phyloP scores from a whole-genome alignment of 2,888 invertebrate species.

The Drosophila ochracea region DNA sequence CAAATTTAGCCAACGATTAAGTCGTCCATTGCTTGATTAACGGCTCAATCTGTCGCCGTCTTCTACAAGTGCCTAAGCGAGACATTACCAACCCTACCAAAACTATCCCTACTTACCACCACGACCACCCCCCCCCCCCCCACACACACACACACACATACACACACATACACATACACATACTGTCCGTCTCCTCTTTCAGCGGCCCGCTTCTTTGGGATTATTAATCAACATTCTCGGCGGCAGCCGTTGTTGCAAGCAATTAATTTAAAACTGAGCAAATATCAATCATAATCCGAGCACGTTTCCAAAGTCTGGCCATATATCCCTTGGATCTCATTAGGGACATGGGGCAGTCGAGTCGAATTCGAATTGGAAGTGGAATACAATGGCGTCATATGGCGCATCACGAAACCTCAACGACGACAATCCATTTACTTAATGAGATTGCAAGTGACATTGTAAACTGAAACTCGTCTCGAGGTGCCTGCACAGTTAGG shows the following conservation, averaged over 20 bases:
- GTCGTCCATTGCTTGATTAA: slow-evolving; percentile 27
- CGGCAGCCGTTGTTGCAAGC: slow-evolving; percentile 44
- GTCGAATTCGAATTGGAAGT: slow-evolving; percentile 26
- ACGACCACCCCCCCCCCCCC: too few species aligned
- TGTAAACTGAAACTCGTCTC: slow-evolving; percentile 43
- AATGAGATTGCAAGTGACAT: slow-evolving; percentile 74
- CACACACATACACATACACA: neutral
- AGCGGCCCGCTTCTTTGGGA: slow-evolving; percentile 17
- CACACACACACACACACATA: too few species aligned
- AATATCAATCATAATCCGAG: slow-evolving; percentile 74
- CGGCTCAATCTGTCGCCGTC: slow-evolving; percentile 14
- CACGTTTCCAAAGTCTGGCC: slow-evolving; percentile 46
- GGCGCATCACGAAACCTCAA: slow-evolving; percentile 65
- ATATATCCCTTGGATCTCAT: slow-evolving; percentile 38
- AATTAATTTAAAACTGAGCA: slow-evolving; percentile 72
- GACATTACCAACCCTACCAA: neutral
- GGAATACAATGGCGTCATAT: slow-evolving; percentile 71
- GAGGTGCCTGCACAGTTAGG: neutral
- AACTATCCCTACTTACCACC: neutral
- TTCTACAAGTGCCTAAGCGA: neutral
- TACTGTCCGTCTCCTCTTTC: neutral
- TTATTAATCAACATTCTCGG: slow-evolving; percentile 51
- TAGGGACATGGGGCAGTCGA: slow-evolving; percentile 20
- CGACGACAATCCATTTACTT: slow-evolving; percentile 72
- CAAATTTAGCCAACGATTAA: slow-evolving; percentile 30